Evolutionary conservation across 2,888 invertebrate species (phyloP).

Genomic region (Cephus nigrinus): DNA sequence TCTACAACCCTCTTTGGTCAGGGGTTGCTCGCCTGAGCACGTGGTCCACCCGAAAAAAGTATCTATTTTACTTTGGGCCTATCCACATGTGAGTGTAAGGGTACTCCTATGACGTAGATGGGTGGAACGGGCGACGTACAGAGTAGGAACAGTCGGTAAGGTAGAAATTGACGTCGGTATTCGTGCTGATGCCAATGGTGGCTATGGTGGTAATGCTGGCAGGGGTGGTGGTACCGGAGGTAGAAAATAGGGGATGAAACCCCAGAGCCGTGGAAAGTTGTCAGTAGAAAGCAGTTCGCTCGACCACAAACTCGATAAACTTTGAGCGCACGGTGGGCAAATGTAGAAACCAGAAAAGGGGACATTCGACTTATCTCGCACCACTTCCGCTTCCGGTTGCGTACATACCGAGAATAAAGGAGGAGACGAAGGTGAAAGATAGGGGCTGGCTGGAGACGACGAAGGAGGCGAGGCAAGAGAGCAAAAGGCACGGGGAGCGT

Average conservation of each 20-base stretch:
- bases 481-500: slow-evolving; percentile 18
- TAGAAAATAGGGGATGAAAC: slow-evolving; percentile 13
- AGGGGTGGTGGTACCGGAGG: slow-evolving; percentile 1
- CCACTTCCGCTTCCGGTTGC: slow-evolving; percentile 50
- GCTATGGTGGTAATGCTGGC: background rate
- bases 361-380: slow-evolving; percentile 40
- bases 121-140: slow-evolving; percentile 25
- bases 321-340: slow-evolving; percentile 44
- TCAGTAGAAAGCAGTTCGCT: slow-evolving; percentile 54
- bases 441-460: slow-evolving; percentile 21
- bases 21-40: too few species aligned
- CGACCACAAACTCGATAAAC: slow-evolving; percentile 63
- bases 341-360: slow-evolving; percentile 24
- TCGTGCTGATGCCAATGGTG: background rate
- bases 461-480: slow-evolving; percentile 23
- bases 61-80: too few species aligned
- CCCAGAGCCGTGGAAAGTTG: slow-evolving; percentile 45
- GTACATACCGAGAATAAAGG: background rate
- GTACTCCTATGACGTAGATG: slow-evolving; percentile 3
- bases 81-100: too few species aligned
- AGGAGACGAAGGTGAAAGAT: slow-evolving; percentile 12
- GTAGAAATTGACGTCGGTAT: too few species aligned
- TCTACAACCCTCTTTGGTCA: too few species aligned
- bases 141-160: slow-evolving; percentile 16
- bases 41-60: too few species aligned